These are phyloP conservation scores for Plumapathes pennacea DNA, from an alignment of 92 coral and sea anemone species.

Conservation along the genomic window DNA sequence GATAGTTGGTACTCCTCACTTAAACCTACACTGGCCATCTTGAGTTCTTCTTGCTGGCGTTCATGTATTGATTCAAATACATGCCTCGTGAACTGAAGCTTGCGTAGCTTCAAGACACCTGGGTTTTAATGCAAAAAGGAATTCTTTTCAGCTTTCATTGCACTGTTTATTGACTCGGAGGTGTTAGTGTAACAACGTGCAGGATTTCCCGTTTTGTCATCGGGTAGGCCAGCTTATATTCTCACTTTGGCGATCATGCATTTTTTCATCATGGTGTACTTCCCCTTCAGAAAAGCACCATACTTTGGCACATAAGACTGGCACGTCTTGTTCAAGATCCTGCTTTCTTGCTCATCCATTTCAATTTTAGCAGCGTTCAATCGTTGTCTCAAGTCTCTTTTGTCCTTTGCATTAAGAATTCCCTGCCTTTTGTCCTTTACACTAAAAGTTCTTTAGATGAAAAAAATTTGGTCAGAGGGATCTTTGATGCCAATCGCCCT, in stretches of 20 bases:
- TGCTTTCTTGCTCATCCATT: conserved; percentile 12
- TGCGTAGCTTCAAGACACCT: background rate
- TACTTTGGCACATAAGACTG: too few relatives aligned
- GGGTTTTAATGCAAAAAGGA: background rate
- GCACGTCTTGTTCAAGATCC: too few relatives aligned
- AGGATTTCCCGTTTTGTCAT: conserved; percentile 5
- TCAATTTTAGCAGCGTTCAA: conserved; percentile 1
- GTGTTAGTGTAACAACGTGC: conserved; percentile 9
- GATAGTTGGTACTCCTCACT: conserved; percentile 9
- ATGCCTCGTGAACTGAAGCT: conserved; percentile 2
- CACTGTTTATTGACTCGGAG: conserved; percentile 15
- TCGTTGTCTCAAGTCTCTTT: background rate
- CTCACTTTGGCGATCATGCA: conserved; percentile 16
- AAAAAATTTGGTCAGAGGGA: conserved; percentile 10
- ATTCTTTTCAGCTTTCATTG: conserved; percentile 7
- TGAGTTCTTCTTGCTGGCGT: background rate
- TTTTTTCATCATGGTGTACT: background rate
- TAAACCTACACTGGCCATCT: background rate
- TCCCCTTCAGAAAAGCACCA: conserved; percentile 1
- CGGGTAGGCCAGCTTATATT: conserved; percentile 7
- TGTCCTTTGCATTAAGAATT: conserved; percentile 8
- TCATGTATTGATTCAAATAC: background rate
- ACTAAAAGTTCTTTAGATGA: conserved; percentile 23
- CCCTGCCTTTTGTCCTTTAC: conserved; percentile 19
- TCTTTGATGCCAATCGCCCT: conserved; percentile 24